phyloP scores from a whole-genome alignment of 2,888 invertebrate species.

The Choreutis nemorana region DNA sequence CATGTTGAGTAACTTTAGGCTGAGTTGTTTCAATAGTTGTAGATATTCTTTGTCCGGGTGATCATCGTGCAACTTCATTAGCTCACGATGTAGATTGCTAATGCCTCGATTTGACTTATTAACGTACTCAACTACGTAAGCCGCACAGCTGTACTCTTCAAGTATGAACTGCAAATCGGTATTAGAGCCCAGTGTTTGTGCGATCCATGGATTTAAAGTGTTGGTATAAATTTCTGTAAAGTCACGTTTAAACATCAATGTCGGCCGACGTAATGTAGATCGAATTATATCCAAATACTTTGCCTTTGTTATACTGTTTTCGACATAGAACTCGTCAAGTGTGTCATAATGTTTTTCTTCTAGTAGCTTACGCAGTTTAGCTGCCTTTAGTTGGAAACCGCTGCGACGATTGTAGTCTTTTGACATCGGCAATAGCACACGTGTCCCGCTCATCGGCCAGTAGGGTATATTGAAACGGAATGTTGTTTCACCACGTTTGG shows the following conservation, averaged over 20 bases:
- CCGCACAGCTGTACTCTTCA: constrained; percentile 22
- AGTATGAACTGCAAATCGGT: constrained; percentile 21
- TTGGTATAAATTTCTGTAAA: constrained; percentile 24
- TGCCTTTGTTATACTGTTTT: constrained; percentile 6
- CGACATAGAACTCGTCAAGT: constrained; percentile 1
- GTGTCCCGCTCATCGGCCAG: constrained; percentile 22
- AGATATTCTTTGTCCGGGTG: constrained; percentile 16
- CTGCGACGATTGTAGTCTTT: constrained; percentile 18
- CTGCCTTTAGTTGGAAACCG: constrained; percentile 18
- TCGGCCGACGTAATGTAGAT: constrained; percentile 3
- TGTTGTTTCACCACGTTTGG: constrained; percentile 19
- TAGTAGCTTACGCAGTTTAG: constrained; percentile 19
- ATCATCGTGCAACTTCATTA: constrained; percentile 19
- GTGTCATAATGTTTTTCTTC: constrained; percentile 9
- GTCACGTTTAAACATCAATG: constrained; percentile 17
- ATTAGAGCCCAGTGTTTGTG: constrained; percentile 20
- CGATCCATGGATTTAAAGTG: constrained; percentile 27
- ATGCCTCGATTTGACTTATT: constrained; percentile 29
- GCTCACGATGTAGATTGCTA: constrained; percentile 21
- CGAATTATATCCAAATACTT: constrained; percentile 4
- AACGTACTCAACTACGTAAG: constrained; percentile 27
- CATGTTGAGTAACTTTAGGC: constrained; percentile 22
- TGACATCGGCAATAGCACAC: constrained; percentile 22
- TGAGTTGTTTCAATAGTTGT: constrained; percentile 14
- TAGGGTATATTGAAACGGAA: constrained; percentile 23